Conservation (phyloP, 1,140 invertebrate genomes). For the Lamellibrachia luymesi region DNA sequence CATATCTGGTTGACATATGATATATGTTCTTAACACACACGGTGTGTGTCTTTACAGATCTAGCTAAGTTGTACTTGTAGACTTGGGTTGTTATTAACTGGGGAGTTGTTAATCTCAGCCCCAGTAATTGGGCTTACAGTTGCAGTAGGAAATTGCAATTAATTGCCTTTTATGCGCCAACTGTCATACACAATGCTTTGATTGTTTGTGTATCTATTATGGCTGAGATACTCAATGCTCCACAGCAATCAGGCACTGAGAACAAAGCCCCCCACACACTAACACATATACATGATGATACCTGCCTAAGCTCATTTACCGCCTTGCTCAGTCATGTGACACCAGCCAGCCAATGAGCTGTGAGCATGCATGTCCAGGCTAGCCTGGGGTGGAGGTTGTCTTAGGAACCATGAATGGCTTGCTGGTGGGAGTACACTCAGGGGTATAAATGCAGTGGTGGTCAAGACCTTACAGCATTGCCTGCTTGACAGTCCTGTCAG, state of each 20-base stretch:
- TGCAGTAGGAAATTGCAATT: not conserved
- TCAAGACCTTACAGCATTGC: not conserved
- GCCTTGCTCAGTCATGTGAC: not conserved
- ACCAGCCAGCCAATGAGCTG: not conserved
- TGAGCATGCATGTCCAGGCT: not conserved
- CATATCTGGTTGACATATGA: too few relatives aligned
- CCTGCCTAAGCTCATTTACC: not conserved
- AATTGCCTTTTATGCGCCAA: not conserved
- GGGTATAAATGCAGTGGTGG: not conserved
- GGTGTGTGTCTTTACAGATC: not conserved
- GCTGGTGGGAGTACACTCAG: not conserved
- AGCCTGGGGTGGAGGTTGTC: not conserved
- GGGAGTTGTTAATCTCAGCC: not conserved
- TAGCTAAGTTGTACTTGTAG: not conserved
- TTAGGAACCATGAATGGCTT: not conserved
- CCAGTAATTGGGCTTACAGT: not conserved
- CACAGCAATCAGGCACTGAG: not conserved
- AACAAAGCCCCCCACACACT: not conserved
- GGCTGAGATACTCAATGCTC: not conserved
- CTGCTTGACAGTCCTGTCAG: not conserved
- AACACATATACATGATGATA: not conserved
- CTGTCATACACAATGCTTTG: not conserved
- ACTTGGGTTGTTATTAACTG: not conserved
- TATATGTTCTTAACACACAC: not conserved
- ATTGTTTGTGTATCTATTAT: not conserved